Evolutionary conservation across 2,113 vertebrate genomes (phyloP).

Genomic region (Tor tambroides): DNA sequence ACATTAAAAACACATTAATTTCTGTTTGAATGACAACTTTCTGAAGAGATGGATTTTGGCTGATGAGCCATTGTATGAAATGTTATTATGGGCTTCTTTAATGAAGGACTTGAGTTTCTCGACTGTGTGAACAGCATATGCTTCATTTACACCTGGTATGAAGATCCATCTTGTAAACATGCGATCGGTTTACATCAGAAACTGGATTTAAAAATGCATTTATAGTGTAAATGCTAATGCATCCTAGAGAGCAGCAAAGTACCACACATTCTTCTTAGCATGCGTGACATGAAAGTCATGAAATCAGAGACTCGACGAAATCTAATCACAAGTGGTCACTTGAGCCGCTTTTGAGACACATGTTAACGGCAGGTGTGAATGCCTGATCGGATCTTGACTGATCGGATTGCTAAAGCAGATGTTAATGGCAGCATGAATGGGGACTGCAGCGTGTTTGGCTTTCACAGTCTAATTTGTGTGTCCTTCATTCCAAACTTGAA

Average conservation of each 20-base stretch:
- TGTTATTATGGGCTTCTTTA: neutral
- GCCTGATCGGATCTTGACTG: neutral
- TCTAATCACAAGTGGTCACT: neutral
- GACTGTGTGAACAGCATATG: neutral
- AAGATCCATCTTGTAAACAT: neutral
- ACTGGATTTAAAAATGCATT: neutral
- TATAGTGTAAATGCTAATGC: neutral
- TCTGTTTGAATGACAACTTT: conserved; percentile 17
- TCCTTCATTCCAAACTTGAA: neutral
- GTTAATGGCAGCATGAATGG: neutral
- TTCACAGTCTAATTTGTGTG: neutral
- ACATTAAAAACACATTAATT: conserved; percentile 21
- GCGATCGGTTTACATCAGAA: neutral
- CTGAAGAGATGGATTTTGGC: conserved; percentile 1
- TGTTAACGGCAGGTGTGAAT: neutral
- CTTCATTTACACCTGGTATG: neutral
- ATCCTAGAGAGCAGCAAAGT: neutral
- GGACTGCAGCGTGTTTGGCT: neutral
- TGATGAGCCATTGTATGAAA: conserved; percentile 23
- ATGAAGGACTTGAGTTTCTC: neutral
- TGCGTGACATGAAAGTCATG: neutral
- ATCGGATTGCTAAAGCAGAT: neutral
- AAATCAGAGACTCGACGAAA: neutral
- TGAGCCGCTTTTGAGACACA: neutral
- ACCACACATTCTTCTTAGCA: neutral